A percentile compares a stretch with the other conserved stretches of the same genome.
These are phyloP conservation scores for Alethe castanea DNA, from an alignment of 2,113 vertebrate genomes.

Conservation along the genomic window DNA sequence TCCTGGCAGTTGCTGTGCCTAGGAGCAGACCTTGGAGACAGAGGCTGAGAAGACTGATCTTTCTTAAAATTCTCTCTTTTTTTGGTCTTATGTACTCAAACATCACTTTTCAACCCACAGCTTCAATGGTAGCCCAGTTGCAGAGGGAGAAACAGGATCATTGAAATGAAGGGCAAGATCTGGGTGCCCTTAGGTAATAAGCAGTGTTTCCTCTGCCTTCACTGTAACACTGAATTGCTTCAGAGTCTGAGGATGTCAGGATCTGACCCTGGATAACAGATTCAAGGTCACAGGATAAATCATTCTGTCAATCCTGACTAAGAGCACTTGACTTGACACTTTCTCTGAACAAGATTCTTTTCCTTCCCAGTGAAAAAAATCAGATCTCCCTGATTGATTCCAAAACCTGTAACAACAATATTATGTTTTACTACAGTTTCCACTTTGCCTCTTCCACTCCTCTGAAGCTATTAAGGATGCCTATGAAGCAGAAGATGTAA, in stretches of 20 bases:
- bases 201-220: neutral
- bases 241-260: neutral
- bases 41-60: neutral
- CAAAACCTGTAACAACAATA: neutral
- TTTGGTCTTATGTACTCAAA: neutral
- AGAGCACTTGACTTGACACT: neutral
- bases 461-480: neutral
- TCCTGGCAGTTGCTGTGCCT: neutral
- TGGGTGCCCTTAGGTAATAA: neutral
- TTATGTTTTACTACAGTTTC: neutral
- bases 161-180: neutral
- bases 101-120: neutral
- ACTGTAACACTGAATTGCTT: neutral
- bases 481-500: neutral
- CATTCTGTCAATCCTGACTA: neutral
- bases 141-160: neutral
- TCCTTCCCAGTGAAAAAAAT: neutral
- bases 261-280: conserved; percentile 1
- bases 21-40: neutral
- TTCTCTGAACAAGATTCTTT: neutral
- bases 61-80: neutral
- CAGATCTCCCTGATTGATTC: neutral
- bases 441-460: neutral
- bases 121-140: neutral
- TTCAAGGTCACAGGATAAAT: conserved; percentile 26